phyloP scores from a whole-genome alignment of 2,797 vertebrate genomes.

The Phataginus tetradactyla region DNA sequence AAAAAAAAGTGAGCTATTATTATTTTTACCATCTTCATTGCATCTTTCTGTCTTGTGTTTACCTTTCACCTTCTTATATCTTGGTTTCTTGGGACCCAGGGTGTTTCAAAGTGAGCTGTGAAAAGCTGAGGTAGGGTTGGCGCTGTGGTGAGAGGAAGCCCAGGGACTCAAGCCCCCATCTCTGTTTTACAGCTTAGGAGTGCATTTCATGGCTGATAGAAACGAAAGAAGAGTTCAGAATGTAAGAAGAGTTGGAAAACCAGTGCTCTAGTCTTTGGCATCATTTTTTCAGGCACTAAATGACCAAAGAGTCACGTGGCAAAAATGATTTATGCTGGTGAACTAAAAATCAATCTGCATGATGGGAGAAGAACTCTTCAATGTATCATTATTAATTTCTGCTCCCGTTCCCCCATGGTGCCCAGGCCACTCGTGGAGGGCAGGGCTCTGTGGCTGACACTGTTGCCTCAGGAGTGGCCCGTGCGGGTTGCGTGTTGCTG shows the following conservation, averaged over 20 bases:
- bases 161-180: neutral
- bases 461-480: neutral
- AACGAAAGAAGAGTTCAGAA: neutral
- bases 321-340: neutral
- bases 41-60: neutral
- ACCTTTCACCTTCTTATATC: neutral
- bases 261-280: neutral
- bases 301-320: slow-evolving; percentile 4
- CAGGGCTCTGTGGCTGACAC: neutral
- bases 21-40: neutral
- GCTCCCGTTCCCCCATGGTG: neutral
- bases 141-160: neutral
- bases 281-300: slow-evolving; percentile 31
- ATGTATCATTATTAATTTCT: neutral
- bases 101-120: neutral
- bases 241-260: slow-evolving; percentile 5
- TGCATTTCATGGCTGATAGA: neutral
- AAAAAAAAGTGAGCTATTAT: neutral
- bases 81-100: neutral
- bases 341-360: neutral
- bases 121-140: neutral
- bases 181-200: neutral
- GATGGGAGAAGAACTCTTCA: neutral
- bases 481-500: neutral
- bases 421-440: neutral